Conservation (phyloP, 2,113 vertebrate species). For the Noctilio leporinus region DNA sequence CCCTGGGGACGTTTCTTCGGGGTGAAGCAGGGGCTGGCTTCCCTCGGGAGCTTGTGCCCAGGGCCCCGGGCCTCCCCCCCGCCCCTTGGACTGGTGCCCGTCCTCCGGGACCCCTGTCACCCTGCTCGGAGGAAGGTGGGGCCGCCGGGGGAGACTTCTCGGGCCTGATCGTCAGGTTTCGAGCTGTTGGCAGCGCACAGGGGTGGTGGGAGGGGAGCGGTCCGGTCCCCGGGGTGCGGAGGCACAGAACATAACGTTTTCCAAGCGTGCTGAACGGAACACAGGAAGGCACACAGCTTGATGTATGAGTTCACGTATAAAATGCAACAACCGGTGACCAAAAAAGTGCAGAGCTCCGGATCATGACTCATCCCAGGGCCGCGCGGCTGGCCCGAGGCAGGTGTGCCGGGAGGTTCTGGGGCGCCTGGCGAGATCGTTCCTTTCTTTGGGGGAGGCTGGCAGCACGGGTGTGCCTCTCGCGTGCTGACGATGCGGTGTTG, state of each 20-base stretch:
- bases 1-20: neutral
- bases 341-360: too few species aligned
- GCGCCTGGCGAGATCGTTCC: rapidly evolving
- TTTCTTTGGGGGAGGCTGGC: neutral
- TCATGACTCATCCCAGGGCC: rapidly evolving
- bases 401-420: rapidly evolving
- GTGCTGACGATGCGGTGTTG: rapidly evolving
- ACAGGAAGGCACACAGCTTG: rapidly evolving
- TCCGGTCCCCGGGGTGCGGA: rapidly evolving
- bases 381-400: rapidly evolving
- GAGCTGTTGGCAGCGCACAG: rapidly evolving
- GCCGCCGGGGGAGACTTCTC: neutral
- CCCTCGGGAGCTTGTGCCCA: rapidly evolving
- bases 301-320: neutral
- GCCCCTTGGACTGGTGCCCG: too few species aligned
- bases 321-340: neutral
- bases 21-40: neutral
- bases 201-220: rapidly evolving
- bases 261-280: neutral
- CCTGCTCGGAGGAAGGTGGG: too few species aligned
- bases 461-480: rapidly evolving
- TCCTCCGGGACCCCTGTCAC: too few species aligned
- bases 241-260: neutral
- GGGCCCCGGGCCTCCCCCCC: neutral
- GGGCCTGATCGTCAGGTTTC: rapidly evolving